phyloP scores from a whole-genome alignment of 1,140 invertebrate species.

The Augochlora pura region DNA sequence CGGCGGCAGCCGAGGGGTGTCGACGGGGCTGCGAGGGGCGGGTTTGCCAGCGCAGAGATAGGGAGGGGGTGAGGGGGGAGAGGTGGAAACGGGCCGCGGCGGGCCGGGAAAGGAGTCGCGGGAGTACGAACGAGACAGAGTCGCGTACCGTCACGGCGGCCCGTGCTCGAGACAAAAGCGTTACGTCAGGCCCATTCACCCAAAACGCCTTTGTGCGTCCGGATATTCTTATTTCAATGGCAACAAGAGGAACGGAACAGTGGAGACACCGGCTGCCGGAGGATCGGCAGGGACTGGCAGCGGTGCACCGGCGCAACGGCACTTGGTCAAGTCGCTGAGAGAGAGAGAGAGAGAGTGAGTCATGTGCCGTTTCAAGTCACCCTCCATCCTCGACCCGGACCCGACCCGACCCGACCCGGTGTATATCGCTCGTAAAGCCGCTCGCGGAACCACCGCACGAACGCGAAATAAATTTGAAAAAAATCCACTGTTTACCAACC shows the following conservation, averaged over 20 bases:
- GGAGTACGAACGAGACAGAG: conserved; percentile 45
- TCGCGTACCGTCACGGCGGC: conserved; percentile 38
- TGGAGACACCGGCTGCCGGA: conserved; percentile 14
- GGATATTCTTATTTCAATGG: conserved; percentile 60
- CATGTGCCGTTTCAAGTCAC: conserved; percentile 47
- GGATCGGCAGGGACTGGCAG: conserved; percentile 15
- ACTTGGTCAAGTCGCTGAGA: conserved; percentile 50
- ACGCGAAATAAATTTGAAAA: neutral
- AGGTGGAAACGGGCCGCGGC: neutral
- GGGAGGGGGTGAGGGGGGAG: conserved; percentile 10
- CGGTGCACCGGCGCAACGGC: conserved; percentile 10
- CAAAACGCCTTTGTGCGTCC: conserved; percentile 51
- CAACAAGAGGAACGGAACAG: conserved; percentile 29
- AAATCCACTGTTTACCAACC: neutral
- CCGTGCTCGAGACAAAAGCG: conserved; percentile 56
- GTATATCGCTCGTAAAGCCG: neutral
- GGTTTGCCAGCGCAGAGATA: neutral
- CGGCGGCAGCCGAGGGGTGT: conserved; percentile 1
- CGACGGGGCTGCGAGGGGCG: neutral
- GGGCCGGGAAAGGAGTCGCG: neutral
- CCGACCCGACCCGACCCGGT: neutral
- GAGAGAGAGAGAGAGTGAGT: neutral
- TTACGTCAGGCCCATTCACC: conserved; percentile 61
- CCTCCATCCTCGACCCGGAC: conserved; percentile 31
- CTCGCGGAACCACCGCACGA: neutral